phyloP scores from a whole-genome alignment of 1,140 invertebrate genomes.

The Pogonus chalceus region DNA sequence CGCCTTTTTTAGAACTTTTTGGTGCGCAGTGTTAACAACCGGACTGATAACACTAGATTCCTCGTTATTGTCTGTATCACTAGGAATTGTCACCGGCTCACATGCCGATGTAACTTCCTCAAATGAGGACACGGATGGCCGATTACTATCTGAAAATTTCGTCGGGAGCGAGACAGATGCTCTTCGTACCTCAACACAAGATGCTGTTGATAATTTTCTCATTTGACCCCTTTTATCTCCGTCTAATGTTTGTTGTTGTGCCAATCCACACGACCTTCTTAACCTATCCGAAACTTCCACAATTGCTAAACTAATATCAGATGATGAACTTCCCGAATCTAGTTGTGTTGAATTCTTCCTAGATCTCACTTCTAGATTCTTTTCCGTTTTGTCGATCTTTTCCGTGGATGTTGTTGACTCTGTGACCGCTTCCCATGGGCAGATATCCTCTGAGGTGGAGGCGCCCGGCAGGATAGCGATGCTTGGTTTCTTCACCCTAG shows the following conservation, averaged over 20 bases:
- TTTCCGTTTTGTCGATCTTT: neutral
- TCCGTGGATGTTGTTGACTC: neutral
- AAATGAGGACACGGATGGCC: constrained; percentile 34
- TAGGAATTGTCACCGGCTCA: constrained; percentile 23
- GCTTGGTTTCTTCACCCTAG: constrained; percentile 30
- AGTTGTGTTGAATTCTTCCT: constrained; percentile 46
- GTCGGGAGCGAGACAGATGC: constrained; percentile 38
- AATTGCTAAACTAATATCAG: constrained; percentile 54
- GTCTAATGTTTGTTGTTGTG: constrained; percentile 51
- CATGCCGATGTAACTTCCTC: constrained; percentile 33
- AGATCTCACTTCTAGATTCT: constrained; percentile 27
- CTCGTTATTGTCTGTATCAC: constrained; percentile 32
- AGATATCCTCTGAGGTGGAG: constrained; percentile 50
- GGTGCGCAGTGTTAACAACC: constrained; percentile 18
- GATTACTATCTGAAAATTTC: neutral
- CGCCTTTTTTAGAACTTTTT: constrained; percentile 31
- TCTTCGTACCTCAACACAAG: constrained; percentile 35
- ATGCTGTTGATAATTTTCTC: constrained; percentile 32
- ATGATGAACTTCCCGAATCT: constrained; percentile 55
- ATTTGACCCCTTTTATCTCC: constrained; percentile 33
- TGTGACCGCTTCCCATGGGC: constrained; percentile 49
- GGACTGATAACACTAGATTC: constrained; percentile 20
- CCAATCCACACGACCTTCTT: constrained; percentile 43
- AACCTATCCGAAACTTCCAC: constrained; percentile 47
- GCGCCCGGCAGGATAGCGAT: constrained; percentile 32